phyloP scores from a whole-genome alignment of 2,797 vertebrate genomes.

The Acanthurus leucopareius region DNA sequence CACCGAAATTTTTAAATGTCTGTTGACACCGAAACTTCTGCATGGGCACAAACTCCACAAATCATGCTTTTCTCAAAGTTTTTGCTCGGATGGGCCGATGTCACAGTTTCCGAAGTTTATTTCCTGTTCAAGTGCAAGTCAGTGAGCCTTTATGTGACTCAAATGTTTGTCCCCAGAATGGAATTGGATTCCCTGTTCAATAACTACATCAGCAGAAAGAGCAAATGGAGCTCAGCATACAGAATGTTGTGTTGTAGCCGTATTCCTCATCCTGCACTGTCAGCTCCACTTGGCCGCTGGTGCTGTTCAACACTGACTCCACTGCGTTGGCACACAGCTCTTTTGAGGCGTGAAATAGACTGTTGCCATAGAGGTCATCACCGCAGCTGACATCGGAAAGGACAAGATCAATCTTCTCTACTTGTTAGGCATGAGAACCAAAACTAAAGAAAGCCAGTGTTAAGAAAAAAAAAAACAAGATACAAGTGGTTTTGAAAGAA shows the following conservation, averaged over 20 bases:
- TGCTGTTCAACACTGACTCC: slow-evolving; percentile 53
- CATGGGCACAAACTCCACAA: not conserved
- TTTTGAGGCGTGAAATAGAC: slow-evolving; percentile 64
- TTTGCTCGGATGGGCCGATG: slow-evolving; percentile 12
- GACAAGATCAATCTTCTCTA: slow-evolving; percentile 28
- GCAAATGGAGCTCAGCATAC: slow-evolving; percentile 48
- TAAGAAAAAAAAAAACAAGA: not conserved
- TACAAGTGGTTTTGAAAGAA: not conserved
- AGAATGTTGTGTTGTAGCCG: slow-evolving; percentile 46
- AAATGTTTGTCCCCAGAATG: slow-evolving; percentile 62
- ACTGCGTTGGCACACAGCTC: slow-evolving; percentile 43
- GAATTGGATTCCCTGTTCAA: slow-evolving; percentile 60
- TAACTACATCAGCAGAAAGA: slow-evolving; percentile 62
- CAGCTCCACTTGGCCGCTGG: slow-evolving; percentile 51
- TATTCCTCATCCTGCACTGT: slow-evolving; percentile 62
- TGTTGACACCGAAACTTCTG: slow-evolving; percentile 1
- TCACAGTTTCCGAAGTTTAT: slow-evolving; percentile 33
- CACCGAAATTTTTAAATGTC: not conserved
- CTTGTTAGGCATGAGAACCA: slow-evolving; percentile 19
- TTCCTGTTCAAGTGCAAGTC: slow-evolving; percentile 23
- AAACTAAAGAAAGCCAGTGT: slow-evolving; percentile 5
- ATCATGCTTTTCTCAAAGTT: slow-evolving; percentile 3
- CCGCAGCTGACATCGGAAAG: slow-evolving; percentile 39
- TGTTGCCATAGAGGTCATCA: slow-evolving; percentile 49
- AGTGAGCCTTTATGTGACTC: slow-evolving; percentile 55